Conservation (phyloP, 2,113 vertebrate genomes). For the Boulengeromyrus knoepffleri region DNA sequence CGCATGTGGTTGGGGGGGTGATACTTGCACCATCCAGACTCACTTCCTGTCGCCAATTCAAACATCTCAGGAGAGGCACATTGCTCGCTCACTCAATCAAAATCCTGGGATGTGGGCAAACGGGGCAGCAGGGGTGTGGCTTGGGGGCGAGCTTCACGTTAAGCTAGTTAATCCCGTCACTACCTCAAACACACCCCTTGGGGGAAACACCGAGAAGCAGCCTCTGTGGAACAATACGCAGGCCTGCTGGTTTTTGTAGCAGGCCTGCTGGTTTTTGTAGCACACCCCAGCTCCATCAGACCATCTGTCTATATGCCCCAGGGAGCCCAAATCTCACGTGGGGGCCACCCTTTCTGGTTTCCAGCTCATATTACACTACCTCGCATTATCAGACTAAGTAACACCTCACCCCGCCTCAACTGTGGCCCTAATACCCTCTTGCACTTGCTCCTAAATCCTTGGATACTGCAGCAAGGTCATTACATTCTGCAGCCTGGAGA, state of each 20-base stretch:
- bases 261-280: conserved; percentile 13
- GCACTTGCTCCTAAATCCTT: neutral
- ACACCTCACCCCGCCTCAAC: neutral
- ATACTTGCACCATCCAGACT: neutral
- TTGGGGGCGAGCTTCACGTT: neutral
- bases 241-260: conserved; percentile 15
- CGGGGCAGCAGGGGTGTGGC: neutral
- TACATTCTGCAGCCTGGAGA: neutral
- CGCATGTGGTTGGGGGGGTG: neutral
- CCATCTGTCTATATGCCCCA: conserved; percentile 57
- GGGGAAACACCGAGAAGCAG: neutral
- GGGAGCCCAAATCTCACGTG: conserved; percentile 43
- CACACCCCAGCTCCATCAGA: conserved; percentile 28
- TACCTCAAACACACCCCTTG: neutral
- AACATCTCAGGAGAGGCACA: neutral
- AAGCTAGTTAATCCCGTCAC: neutral
- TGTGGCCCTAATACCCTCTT: neutral
- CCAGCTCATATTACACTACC: conserved; percentile 16
- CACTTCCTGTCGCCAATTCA: neutral
- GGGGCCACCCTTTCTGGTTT: conserved; percentile 28
- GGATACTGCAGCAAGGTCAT: neutral
- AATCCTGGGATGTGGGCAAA: neutral
- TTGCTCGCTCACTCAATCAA: no score
- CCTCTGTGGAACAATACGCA: neutral
- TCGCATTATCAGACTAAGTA: conserved; percentile 7